Evolutionary conservation across 1,140 invertebrate genomes (phyloP).

Genomic region (Cylas formicarius): DNA sequence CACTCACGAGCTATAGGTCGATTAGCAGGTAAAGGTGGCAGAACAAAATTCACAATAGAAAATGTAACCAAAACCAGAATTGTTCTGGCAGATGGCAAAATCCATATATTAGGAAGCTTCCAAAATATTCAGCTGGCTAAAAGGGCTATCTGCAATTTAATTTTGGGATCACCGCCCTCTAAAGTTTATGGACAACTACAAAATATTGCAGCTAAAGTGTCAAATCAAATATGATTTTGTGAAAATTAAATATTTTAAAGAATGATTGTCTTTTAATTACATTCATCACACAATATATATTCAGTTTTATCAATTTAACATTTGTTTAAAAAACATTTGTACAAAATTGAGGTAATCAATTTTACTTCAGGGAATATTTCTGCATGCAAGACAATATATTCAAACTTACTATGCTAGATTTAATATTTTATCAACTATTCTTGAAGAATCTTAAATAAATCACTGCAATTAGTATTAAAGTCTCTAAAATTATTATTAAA

Average conservation of each 20-base stretch:
- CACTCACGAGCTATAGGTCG: slow-evolving; percentile 91
- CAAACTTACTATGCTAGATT: too few relatives aligned
- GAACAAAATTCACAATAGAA: slow-evolving; percentile 98
- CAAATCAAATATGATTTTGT: too few relatives aligned
- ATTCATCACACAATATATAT: too few relatives aligned
- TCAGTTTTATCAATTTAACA: too few relatives aligned
- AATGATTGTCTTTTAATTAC: too few relatives aligned
- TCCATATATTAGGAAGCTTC: slow-evolving; percentile 96
- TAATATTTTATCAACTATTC: slow-evolving; percentile 24
- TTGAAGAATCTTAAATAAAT: slow-evolving; percentile 21
- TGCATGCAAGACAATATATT: too few relatives aligned
- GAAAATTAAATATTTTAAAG: too few relatives aligned
- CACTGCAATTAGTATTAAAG: slow-evolving; percentile 31
- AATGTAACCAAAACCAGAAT: slow-evolving; percentile 99
- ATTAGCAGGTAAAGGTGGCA: slow-evolving; percentile 93
- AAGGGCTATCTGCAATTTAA: slow-evolving; percentile 94
- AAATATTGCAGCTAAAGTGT: slow-evolving; percentile 71
- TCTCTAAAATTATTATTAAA: slow-evolving; percentile 44
- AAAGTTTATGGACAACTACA: slow-evolving; percentile 93
- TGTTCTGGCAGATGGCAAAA: slow-evolving; percentile 91
- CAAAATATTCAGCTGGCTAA: slow-evolving; percentile 95
- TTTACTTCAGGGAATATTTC: too few relatives aligned
- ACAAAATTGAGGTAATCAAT: too few relatives aligned
- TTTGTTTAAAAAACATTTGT: too few relatives aligned
- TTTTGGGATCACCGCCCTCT: slow-evolving; percentile 90